Conservation (phyloP, 2,797 vertebrate species). For the Eulemur albifrons region DNA sequence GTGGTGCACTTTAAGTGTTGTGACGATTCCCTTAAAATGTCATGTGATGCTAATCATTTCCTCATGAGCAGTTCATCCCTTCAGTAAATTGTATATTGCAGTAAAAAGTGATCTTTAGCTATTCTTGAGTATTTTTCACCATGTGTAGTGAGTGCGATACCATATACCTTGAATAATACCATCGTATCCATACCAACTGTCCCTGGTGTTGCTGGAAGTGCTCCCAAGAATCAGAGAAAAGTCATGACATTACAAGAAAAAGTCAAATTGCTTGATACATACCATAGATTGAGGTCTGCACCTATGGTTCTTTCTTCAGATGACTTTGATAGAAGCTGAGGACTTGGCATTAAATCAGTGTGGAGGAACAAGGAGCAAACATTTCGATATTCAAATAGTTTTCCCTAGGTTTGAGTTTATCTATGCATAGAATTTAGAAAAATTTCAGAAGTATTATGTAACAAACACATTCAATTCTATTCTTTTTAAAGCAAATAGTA, state of each 20-base stretch:
- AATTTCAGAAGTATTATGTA: background rate
- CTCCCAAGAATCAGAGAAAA: background rate
- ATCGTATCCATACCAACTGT: background rate
- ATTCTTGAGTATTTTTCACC: background rate
- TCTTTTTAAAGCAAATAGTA: background rate
- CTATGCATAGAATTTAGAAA: background rate
- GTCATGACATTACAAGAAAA: background rate
- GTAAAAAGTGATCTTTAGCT: background rate
- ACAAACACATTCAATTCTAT: background rate
- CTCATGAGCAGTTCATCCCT: background rate
- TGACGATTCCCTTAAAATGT: background rate
- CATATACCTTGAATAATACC: background rate
- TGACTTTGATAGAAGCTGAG: background rate
- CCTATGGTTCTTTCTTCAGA: background rate
- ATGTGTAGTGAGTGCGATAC: background rate
- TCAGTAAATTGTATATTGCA: background rate
- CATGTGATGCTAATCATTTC: background rate
- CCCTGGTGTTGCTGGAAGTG: background rate
- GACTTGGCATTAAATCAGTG: background rate
- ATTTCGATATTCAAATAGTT: background rate
- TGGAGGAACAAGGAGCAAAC: background rate
- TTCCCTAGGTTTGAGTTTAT: background rate
- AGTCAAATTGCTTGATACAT: background rate
- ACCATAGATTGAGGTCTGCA: background rate
- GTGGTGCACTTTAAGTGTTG: background rate